Base-by-base conservation (phyloP, 2,113 vertebrate genomes). In the Cettia cetti region DNA sequence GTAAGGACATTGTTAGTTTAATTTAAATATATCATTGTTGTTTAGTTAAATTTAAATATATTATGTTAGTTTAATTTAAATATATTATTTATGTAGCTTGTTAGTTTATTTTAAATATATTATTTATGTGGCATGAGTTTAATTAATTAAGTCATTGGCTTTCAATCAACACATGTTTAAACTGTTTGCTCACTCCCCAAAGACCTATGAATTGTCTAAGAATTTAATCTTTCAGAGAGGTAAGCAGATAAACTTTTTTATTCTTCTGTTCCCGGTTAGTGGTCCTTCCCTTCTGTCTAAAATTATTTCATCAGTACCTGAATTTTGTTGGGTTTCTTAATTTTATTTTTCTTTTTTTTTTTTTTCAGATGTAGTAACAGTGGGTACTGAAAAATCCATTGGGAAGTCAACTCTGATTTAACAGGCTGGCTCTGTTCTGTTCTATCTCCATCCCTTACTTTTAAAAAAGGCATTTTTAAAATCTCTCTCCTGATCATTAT, bases 271-370 rank as follows among this genome's bases (percentile, higher is more conserved):
- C 28, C 20, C 21, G 50, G 21, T 28, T 63, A 78, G 17, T 11
- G 2, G 8, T 74, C 16, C 21, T 87, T 88, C 15, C 27, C 5
- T 28, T 42, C 15, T 59, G 7, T 60, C 24, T 61, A 35, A 69
- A 74, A 65, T 31, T 0, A 26, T 74, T 50, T 92, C 60, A 60
- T 12, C 59, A 6, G 5, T 28, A 31, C 13, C 18, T 15, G 9
- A 66, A 28, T 37, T 50, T 89, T 57, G 1, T 33, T 7, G 1
- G 1, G 0, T 31, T 33, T 24, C n/a, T 24, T 12, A 4, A 44
- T 64, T 60, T 61, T 50, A 15, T 20, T 27, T 47, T 53, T 68
- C 30, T 50, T 39, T 63, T 57, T 56, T 31, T 50, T 39, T 63
- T 57, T 56, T 31, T 54, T 4, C 6, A 54, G 15, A 2, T 42